A percentile compares a stretch with the other conserved stretches of the same genome.
Evolutionary conservation across 2,888 invertebrate genomes (phyloP).

Genomic region (Hirtodrosophila cameraria): DNA sequence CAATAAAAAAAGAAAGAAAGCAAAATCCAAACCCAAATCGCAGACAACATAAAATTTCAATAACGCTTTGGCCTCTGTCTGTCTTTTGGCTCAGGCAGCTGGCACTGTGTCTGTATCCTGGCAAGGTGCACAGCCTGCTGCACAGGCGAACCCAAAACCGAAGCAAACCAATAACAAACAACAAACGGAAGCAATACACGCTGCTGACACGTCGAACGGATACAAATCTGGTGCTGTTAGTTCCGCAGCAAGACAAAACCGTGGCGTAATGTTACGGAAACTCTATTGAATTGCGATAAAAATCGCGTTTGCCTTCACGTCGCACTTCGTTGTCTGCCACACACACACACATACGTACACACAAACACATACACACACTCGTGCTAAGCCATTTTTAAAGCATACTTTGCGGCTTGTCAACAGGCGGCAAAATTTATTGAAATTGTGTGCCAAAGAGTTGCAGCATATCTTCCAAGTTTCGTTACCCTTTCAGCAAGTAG

Average conservation of each 20-base stretch:
- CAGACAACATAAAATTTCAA: constrained; percentile 78
- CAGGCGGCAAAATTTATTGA: constrained; percentile 74
- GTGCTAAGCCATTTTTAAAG: constrained; percentile 69
- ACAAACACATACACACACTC: constrained; percentile 17
- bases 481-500: not conserved
- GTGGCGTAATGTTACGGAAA: constrained; percentile 76
- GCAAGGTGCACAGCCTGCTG: constrained; percentile 60
- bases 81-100: constrained; percentile 1
- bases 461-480: constrained; percentile 25
- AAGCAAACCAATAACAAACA: constrained; percentile 60
- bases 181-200: constrained; percentile 78
- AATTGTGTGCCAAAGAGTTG: constrained; percentile 78
- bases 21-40: constrained; percentile 69
- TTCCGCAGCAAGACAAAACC: constrained; percentile 75
- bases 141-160: constrained; percentile 51
- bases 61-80: constrained; percentile 50
- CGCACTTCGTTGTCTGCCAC: constrained; percentile 44
- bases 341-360: constrained; percentile 23
- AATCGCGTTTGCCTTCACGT: constrained; percentile 80
- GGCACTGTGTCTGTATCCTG: constrained; percentile 17
- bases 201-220: constrained; percentile 80
- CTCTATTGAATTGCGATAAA: constrained; percentile 83
- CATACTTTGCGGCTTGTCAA: constrained; percentile 81
- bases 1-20: constrained; percentile 15
- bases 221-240: constrained; percentile 80